These are phyloP conservation scores for Caenorhabditis panamensis DNA, from an alignment of 2,888 invertebrate genomes.

Conservation along the genomic window DNA sequence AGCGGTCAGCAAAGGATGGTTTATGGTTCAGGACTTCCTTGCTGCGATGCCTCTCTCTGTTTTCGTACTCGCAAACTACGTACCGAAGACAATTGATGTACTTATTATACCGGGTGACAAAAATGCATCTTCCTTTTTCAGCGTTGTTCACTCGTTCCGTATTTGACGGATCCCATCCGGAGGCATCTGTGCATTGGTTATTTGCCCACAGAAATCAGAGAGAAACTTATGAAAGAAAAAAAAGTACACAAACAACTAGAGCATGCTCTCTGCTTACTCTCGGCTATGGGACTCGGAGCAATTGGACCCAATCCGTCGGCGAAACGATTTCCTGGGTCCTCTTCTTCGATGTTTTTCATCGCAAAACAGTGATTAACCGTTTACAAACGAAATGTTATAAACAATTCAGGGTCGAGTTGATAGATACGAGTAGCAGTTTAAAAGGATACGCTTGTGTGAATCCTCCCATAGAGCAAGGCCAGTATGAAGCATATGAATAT, in stretches of 20 bases:
- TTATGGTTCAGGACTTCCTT: slow-evolving; percentile 73
- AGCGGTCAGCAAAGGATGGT: slow-evolving; percentile 70
- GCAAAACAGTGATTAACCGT: neutral
- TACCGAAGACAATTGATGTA: slow-evolving; percentile 61
- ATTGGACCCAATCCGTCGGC: slow-evolving; percentile 65
- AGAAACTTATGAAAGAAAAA: slow-evolving; percentile 65
- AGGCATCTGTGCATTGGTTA: slow-evolving; percentile 73
- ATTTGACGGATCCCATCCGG: slow-evolving; percentile 63
- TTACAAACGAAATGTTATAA: neutral
- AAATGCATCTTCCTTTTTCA: slow-evolving; percentile 4
- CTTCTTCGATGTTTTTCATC: slow-evolving; percentile 50
- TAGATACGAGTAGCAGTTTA: slow-evolving; percentile 73
- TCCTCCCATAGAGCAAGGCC: slow-evolving; percentile 54
- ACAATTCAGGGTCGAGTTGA: slow-evolving; percentile 45
- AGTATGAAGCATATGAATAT: slow-evolving; percentile 70
- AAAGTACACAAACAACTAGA: slow-evolving; percentile 66
- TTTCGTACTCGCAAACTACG: slow-evolving; percentile 65
- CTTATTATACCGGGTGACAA: neutral
- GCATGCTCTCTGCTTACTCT: slow-evolving; percentile 63
- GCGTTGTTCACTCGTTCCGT: slow-evolving; percentile 13
- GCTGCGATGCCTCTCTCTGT: slow-evolving; percentile 74
- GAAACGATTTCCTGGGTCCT: slow-evolving; percentile 56
- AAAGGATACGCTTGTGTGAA: slow-evolving; percentile 72
- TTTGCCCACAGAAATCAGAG: slow-evolving; percentile 66
- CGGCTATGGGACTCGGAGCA: slow-evolving; percentile 67